phyloP scores from a whole-genome alignment of 2,888 invertebrate species.

The Tribolium freemani region DNA sequence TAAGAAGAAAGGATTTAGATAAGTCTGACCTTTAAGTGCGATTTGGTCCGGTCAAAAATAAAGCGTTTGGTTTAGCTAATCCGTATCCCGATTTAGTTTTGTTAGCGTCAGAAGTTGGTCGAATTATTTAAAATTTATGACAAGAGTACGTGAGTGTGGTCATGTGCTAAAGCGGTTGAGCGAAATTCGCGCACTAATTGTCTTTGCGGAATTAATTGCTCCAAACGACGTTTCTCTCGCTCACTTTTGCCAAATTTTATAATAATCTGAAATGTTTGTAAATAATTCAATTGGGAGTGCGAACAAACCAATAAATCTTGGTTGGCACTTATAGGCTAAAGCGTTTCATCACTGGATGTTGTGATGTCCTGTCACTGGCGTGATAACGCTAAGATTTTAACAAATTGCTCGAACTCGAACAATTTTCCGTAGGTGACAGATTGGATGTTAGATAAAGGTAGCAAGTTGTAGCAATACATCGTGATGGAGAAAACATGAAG shows the following conservation, averaged over 20 bases:
- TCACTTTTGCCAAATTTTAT: background rate
- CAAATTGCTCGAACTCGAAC: background rate
- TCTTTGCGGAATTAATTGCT: constrained; percentile 5
- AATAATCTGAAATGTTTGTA: background rate
- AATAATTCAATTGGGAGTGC: background rate
- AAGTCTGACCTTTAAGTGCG: background rate
- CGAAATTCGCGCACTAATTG: constrained; percentile 3
- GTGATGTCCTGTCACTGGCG: background rate
- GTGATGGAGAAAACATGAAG: constrained; percentile 7
- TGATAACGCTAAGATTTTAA: background rate
- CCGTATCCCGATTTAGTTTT: background rate
- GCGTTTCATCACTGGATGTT: background rate
- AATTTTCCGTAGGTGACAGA: constrained; percentile 18
- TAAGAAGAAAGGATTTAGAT: background rate
- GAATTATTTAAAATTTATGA: constrained; percentile 4
- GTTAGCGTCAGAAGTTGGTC: constrained; percentile 3
- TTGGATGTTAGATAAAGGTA: constrained; percentile 6
- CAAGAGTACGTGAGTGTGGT: constrained; percentile 17
- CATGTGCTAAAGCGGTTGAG: background rate
- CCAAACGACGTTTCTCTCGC: background rate
- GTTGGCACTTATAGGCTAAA: no score
- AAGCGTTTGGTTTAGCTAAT: background rate
- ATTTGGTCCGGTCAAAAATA: background rate
- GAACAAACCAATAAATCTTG: background rate
- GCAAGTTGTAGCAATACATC: background rate